Evolutionary conservation across 1,140 invertebrate genomes (phyloP).

Genomic region (Rhopalosiphum maidis): DNA sequence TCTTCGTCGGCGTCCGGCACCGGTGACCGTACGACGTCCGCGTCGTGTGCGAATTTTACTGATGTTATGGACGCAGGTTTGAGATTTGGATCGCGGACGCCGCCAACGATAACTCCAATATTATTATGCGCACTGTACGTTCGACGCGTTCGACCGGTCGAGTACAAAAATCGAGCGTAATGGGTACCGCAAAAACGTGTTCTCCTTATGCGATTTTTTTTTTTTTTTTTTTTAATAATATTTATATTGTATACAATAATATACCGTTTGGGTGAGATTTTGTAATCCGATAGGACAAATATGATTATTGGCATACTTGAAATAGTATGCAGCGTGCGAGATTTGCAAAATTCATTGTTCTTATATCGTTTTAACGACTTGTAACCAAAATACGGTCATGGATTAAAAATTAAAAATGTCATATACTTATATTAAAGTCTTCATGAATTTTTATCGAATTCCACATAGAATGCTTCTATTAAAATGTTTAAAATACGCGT

Average conservation of each 20-base stretch:
- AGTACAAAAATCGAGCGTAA: neutral
- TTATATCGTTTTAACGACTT: neutral
- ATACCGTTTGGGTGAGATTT: neutral
- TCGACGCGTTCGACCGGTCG: neutral
- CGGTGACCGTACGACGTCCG: neutral
- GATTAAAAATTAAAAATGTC: neutral
- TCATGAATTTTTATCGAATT: neutral
- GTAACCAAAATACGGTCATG: neutral
- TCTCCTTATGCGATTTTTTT: neutral
- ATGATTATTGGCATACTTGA: neutral
- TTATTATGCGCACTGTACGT: neutral
- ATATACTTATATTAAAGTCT: neutral
- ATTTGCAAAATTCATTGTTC: neutral
- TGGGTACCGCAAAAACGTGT: neutral
- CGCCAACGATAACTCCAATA: neutral
- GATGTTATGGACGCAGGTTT: neutral
- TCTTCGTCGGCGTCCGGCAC: neutral
- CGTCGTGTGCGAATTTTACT: neutral
- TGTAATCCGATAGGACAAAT: neutral
- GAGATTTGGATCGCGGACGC: neutral
- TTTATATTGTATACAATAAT: neutral
- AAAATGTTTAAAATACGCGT: neutral
- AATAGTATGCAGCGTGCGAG: neutral
- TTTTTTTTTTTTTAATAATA: neutral
- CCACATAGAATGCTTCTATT: neutral